Evolutionary conservation across 2,888 invertebrate genomes (phyloP), one percentile per base, ranked within the genome.

Genomic region (Lamproptera curius): DNA sequence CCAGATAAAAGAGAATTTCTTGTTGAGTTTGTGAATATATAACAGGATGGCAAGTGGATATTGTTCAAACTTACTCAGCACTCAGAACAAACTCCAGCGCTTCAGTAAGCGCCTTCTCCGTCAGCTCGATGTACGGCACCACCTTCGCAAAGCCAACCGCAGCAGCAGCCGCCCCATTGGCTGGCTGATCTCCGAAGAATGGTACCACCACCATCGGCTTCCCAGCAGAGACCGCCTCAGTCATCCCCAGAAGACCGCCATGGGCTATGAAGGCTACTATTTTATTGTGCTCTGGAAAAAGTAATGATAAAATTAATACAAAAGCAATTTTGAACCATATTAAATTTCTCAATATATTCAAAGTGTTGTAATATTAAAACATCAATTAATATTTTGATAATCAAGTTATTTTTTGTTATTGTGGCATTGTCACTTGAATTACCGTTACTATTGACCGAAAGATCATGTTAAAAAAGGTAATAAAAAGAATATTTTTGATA

Each of bases 181-280:
- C 67, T 9, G 85, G 84, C 70, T 92, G 91, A 69, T 92, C 91
- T 13, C 90, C 91, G 60, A 89, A 91, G 74, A 91, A 90, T 0
- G 91, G 91, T 53, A 91, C 84, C 31, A 90, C 83, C 42, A 92
- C 63, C 73, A 90, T 89, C 3, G 91, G 91, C 44, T 90, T 91
- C 1, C 91, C 91, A 1, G 88, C 88, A 6, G 90, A 85, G 10
- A 91, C 85, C 1, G 90, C 90, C 56, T 92, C 92, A 0, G 89
- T 90, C 69, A 89, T 88, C 26, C 91, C 91, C 20, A 91, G 73
- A 1, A 91, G 77, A 1, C 91, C 91, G 0, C 91, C 91, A 59
- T 92, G 92, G 0, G 89, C 86, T 33, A 91, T 84, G 59, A 91
- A 91, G 0, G 89, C 90, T 44, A 89, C 78, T 0, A 91, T 88